phyloP scores from a whole-genome alignment of 2,113 vertebrate genomes.

The Oreochromis tanganicae region DNA sequence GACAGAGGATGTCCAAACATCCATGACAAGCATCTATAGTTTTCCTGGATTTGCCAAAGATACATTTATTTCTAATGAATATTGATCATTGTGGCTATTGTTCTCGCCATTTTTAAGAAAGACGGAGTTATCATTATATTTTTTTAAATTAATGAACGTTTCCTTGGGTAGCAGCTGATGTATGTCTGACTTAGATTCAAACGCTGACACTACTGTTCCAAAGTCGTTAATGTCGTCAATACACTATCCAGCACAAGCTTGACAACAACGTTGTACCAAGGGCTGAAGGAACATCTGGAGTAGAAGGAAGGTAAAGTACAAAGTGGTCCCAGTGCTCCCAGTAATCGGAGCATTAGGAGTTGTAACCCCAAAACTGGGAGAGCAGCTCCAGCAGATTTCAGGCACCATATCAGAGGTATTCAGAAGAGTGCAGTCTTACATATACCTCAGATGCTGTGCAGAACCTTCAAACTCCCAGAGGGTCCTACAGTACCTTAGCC shows the following conservation, averaged over 20 bases:
- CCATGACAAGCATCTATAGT: background rate
- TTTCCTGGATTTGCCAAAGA: background rate
- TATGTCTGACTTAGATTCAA: background rate
- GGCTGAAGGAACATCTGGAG: fast-evolving
- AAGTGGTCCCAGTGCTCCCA: background rate
- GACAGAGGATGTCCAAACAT: background rate
- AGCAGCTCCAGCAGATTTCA: background rate
- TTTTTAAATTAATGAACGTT: fast-evolving
- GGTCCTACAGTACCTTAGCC: background rate
- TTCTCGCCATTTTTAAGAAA: background rate
- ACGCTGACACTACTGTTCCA: background rate
- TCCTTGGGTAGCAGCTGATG: background rate
- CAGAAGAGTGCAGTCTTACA: background rate
- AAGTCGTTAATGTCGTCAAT: background rate
- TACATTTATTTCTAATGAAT: background rate
- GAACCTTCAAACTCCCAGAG: fast-evolving
- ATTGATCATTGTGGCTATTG: background rate
- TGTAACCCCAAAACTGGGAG: background rate
- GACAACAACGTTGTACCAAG: background rate
- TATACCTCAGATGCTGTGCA: background rate
- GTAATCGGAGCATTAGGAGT: background rate
- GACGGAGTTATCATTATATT: background rate
- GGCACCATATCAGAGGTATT: background rate
- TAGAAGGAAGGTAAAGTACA: background rate
- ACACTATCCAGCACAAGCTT: background rate